These are phyloP conservation scores for Agriopis marginaria DNA, from an alignment of 2,888 invertebrate genomes.

Conservation along the genomic window DNA sequence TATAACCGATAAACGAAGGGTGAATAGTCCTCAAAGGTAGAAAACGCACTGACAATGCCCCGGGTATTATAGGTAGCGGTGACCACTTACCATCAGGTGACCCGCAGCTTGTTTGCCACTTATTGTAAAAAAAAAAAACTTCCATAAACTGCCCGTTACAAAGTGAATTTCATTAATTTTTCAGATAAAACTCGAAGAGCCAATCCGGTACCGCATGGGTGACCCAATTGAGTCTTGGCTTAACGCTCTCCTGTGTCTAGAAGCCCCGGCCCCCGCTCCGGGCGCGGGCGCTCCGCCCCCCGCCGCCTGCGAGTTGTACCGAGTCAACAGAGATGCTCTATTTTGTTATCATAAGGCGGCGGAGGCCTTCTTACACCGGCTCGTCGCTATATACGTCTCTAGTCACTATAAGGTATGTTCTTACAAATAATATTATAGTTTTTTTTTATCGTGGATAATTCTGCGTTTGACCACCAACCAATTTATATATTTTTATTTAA, in stretches of 20 bases:
- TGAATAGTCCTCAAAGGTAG: no score
- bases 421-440: no score
- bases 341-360: conserved; percentile 98
- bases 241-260: conserved; percentile 95
- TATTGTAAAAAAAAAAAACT: no score
- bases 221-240: conserved; percentile 97
- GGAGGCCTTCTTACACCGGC: conserved; percentile 95
- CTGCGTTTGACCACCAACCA: no score
- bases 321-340: conserved; percentile 94
- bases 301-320: conserved; percentile 94
- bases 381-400: conserved; percentile 97
- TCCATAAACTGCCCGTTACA: background rate
- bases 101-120: no score
- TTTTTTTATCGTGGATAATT: no score
- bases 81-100: no score
- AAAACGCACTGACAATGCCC: no score
- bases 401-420: conserved; percentile 96
- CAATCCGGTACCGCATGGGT: conserved; percentile 95
- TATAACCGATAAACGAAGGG: no score
- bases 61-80: no score
- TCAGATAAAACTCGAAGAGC: conserved; percentile 94
- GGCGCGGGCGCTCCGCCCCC: conserved; percentile 96
- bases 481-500: no score
- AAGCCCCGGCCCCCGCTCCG: conserved; percentile 90
- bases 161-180: background rate